A percentile compares a stretch with the other conserved stretches of the same genome.
These are phyloP conservation scores for Hippocampus barbouri DNA, from an alignment of 2,113 vertebrate genomes.

Conservation along the genomic window DNA sequence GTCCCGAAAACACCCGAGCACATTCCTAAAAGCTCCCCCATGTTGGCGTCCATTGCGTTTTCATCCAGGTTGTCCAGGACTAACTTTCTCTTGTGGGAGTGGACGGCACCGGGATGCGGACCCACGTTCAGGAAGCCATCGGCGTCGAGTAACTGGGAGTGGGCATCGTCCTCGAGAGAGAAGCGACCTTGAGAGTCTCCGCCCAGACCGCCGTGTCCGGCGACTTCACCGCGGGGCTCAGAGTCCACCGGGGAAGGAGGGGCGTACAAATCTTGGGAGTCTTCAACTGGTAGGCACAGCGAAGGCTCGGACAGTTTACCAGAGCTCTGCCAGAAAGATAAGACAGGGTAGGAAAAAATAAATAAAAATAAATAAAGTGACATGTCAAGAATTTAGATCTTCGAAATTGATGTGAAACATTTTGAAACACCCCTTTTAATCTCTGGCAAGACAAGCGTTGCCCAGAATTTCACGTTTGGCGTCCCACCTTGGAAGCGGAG, in stretches of 20 bases:
- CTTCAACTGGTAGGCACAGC: slow-evolving; percentile 89
- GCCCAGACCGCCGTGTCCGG: slow-evolving; percentile 40
- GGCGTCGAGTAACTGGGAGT: slow-evolving; percentile 92
- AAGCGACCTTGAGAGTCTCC: slow-evolving; percentile 85
- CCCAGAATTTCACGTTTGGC: background rate
- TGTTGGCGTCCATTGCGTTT: slow-evolving; percentile 97
- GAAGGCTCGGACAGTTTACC: slow-evolving; percentile 92
- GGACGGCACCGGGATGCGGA: slow-evolving; percentile 37
- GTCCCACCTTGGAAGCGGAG: slow-evolving; percentile 87
- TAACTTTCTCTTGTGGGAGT: slow-evolving; percentile 79
- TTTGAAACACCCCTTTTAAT: too few species aligned
- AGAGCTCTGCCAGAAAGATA: slow-evolving; percentile 78
- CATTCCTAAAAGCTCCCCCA: slow-evolving; percentile 89
- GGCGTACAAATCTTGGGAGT: slow-evolving; percentile 96
- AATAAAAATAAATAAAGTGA: too few species aligned
- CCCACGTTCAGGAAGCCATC: slow-evolving; percentile 88
- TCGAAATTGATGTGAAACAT: too few species aligned
- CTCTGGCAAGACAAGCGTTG: background rate
- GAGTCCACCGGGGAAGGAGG: slow-evolving; percentile 85
- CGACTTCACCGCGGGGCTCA: slow-evolving; percentile 62
- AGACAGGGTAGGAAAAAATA: too few species aligned
- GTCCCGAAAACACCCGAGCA: slow-evolving; percentile 83
- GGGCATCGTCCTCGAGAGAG: slow-evolving; percentile 90
- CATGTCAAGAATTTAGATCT: too few species aligned
- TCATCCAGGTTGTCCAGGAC: slow-evolving; percentile 89